Base-by-base conservation (phyloP, 2,797 vertebrate species). In the Galago senegalensis region DNA sequence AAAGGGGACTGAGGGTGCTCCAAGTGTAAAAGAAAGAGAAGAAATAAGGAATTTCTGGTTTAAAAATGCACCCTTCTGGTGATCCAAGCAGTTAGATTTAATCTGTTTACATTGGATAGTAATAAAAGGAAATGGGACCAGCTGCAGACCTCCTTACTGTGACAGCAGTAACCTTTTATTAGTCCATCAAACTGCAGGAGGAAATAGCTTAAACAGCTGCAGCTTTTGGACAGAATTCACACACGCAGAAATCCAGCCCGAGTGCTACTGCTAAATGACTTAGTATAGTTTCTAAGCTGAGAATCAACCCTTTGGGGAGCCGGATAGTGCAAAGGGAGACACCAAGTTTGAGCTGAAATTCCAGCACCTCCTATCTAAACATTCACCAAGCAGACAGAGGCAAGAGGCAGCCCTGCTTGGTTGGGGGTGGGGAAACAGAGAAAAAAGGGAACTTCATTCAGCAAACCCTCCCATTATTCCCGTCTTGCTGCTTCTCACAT, bases 121-220 rank as follows among this genome's bases (percentile, higher is more conserved):
- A 98, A 98, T 98, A 98, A 98, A 98, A 99, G 98, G 98, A 98
- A 98, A 97, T 97, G 88, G 97, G 92, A 97, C 98, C 98, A 99
- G 98, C 98, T 98, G 98, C 98, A 98, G 98, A 97, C 98, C 98
- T 98, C 98, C 98, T 98, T 97, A 98, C 98, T 98, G 98, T 98
- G 98, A 98, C 98, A 98, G 98, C 98, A 98, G 97, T 98, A 98
- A 98, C 98, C 98, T 98, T 99, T 98, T 98, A 98, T 98, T 98
- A 98, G 98, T 98, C 98, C 98, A 98, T 98, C 98, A 98, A 98
- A 98, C 98, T 98, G 96, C 10, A 96, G 97, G 97, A 98, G 98
- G 98, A 98, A 98, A 99, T 99, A 98, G 98, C 97, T 98, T 98
- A 98, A 98, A 98, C 98, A 98, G 98, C 98, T 98, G 98, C 97